Percentiles rank a stretch among this genome's conserved stretches.
phyloP scores from a whole-genome alignment of 2,888 invertebrate species.

The Leptinotarsa haldemani region DNA sequence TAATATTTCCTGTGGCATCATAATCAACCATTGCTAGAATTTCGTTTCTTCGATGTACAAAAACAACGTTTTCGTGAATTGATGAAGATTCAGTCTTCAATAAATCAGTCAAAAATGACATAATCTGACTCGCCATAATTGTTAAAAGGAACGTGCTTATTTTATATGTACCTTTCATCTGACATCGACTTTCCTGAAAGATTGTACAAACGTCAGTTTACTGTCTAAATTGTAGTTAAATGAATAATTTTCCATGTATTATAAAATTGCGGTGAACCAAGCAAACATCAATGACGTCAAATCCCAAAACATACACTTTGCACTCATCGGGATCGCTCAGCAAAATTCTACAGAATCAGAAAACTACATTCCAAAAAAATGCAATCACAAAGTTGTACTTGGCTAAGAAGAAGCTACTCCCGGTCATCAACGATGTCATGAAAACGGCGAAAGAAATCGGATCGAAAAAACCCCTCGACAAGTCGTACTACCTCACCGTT shows the following conservation, averaged over 20 bases:
- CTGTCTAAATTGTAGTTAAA: conserved; percentile 23
- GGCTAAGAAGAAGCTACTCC: conserved; percentile 40
- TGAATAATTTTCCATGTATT: not conserved
- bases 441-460: conserved; percentile 26
- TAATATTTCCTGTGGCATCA: too few species aligned
- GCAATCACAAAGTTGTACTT: conserved; percentile 35
- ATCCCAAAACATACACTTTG: conserved; percentile 20
- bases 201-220: not conserved
- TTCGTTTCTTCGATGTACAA: too few species aligned
- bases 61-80: too few species aligned
- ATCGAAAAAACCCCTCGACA: conserved; percentile 24
- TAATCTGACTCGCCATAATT: too few species aligned
- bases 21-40: too few species aligned
- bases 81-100: too few species aligned
- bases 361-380: conserved; percentile 17
- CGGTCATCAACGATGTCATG: conserved; percentile 39
- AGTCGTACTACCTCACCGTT: conserved; percentile 37
- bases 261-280: conserved; percentile 23
- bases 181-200: not conserved
- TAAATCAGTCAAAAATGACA: too few species aligned
- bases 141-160: too few species aligned
- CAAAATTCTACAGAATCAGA: conserved; percentile 17
- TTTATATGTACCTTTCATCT: too few species aligned
- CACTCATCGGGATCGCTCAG: conserved; percentile 26
- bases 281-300: conserved; percentile 20